These are phyloP conservation scores for Drosophila antonietae DNA, from an alignment of 2,888 invertebrate species.

Conservation along the genomic window DNA sequence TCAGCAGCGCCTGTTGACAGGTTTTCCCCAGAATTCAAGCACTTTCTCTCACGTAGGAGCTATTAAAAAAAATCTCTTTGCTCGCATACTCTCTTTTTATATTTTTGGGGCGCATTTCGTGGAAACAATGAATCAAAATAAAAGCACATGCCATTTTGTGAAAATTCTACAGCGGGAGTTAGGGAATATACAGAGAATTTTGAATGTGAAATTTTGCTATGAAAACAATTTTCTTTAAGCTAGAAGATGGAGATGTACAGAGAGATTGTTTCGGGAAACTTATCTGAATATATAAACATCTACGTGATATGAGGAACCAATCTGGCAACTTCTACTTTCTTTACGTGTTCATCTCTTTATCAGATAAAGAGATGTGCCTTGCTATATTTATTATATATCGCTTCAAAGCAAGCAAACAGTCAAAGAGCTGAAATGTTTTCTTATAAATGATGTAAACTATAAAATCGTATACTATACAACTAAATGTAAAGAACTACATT, in stretches of 20 bases:
- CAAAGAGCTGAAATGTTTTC: background rate
- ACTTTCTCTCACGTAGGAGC: slow-evolving; percentile 79
- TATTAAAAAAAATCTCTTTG: slow-evolving; percentile 52
- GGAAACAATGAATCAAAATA: slow-evolving; percentile 46
- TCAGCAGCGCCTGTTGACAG: slow-evolving; percentile 34
- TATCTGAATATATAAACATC: no score
- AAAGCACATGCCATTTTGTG: slow-evolving; percentile 39
- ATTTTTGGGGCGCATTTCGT: slow-evolving; percentile 34
- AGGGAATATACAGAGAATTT: background rate
- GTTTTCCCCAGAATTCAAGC: slow-evolving; percentile 66
- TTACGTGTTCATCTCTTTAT: background rate
- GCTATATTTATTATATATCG: no score
- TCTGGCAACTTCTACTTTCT: background rate
- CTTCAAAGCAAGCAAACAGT: background rate
- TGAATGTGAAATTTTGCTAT: background rate
- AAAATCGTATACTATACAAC: background rate
- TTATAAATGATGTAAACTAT: background rate
- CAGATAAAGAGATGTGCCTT: background rate
- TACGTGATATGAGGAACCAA: background rate
- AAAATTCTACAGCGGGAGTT: slow-evolving; percentile 4
- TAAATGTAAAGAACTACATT: background rate
- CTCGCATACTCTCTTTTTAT: slow-evolving; percentile 20
- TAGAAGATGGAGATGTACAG: background rate
- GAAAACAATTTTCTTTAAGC: background rate
- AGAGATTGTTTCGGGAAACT: background rate